Evolutionary conservation across 2,113 vertebrate species (phyloP).

Genomic region (Platysteira castanea): DNA sequence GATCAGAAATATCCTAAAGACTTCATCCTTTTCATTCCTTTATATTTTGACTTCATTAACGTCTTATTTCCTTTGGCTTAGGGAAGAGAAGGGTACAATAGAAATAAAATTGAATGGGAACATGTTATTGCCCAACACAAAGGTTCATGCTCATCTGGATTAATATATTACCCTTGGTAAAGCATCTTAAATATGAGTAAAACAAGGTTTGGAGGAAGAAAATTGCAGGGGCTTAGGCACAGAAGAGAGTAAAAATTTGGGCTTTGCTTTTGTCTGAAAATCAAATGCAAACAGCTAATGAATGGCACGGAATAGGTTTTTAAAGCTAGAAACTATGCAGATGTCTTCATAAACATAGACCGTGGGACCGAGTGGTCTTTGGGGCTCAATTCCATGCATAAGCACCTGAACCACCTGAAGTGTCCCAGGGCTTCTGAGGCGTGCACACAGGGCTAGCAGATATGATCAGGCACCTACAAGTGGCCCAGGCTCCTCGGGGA

Average conservation of each 20-base stretch:
- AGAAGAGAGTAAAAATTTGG: not conserved
- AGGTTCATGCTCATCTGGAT: not conserved
- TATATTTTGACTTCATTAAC: not conserved
- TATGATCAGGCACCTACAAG: rapidly evolving
- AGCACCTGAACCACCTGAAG: not conserved
- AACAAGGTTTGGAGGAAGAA: not conserved
- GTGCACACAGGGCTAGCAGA: not conserved
- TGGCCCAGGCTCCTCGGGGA: not conserved
- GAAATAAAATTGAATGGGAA: not conserved
- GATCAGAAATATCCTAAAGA: not conserved
- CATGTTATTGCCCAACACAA: not conserved
- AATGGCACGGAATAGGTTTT: not conserved
- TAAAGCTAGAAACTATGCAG: rapidly evolving
- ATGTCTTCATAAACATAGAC: not conserved
- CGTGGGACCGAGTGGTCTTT: not conserved
- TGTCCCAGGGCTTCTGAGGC: not conserved
- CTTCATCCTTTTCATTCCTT: not conserved
- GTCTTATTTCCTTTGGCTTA: not conserved
- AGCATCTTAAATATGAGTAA: not conserved
- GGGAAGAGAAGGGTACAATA: not conserved
- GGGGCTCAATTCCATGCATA: not conserved
- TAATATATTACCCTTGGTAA: not conserved
- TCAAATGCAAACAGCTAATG: not conserved
- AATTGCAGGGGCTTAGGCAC: not conserved
- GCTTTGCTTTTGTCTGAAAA: not conserved